These are phyloP conservation scores for Chrysopa pallens DNA, from an alignment of 1,140 invertebrate genomes.

Conservation along the genomic window DNA sequence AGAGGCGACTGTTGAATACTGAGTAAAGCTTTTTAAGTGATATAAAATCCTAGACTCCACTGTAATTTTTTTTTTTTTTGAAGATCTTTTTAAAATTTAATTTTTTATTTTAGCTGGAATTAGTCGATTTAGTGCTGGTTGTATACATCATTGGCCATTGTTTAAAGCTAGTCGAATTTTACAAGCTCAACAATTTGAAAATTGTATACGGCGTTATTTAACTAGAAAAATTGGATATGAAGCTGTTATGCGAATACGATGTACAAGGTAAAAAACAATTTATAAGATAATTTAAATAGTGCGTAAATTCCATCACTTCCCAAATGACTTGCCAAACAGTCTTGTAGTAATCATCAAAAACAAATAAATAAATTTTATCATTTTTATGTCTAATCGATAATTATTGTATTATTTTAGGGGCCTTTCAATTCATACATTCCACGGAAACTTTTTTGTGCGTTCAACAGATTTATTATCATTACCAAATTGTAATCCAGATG, in stretches of 20 bases:
- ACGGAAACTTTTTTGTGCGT: slow-evolving; percentile 98
- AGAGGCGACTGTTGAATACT: no score
- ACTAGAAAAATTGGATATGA: slow-evolving; percentile 97
- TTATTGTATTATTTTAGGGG: slow-evolving; percentile 40
- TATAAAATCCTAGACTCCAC: no score
- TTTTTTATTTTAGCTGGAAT: slow-evolving; percentile 50
- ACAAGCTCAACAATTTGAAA: slow-evolving; percentile 55
- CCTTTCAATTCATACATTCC: slow-evolving; percentile 91
- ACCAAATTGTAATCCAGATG: slow-evolving; percentile 96
- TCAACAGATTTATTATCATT: slow-evolving; percentile 92
- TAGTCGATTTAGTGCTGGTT: slow-evolving; percentile 89
- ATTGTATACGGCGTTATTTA: slow-evolving; percentile 74
- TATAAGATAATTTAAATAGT: slow-evolving; percentile 1
- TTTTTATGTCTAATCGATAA: slow-evolving; percentile 3
- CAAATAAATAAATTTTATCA: not conserved
- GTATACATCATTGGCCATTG: slow-evolving; percentile 81
- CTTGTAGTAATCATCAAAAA: not conserved
- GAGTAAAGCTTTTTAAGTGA: no score
- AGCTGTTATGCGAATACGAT: slow-evolving; percentile 93
- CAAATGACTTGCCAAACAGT: no score
- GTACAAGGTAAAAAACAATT: slow-evolving; percentile 45
- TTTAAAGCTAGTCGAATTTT: slow-evolving; percentile 58
- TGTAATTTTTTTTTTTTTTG: no score
- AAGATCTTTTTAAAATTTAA: no score
- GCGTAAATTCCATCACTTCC: no score